phyloP scores from a whole-genome alignment of 2,888 invertebrate genomes.

The Achlya flavicornis region DNA sequence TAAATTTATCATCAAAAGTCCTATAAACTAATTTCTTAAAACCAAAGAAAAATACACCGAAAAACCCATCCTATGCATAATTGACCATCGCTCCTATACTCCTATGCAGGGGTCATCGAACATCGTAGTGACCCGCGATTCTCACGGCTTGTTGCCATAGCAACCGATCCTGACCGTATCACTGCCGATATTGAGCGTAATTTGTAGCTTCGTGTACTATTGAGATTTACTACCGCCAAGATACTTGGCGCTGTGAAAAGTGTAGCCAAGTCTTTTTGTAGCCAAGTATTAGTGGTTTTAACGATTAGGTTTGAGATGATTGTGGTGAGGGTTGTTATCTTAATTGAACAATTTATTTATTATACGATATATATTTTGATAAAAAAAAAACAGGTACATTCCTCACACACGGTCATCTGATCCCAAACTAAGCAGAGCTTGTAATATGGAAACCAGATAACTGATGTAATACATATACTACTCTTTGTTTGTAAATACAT shows the following conservation, averaged over 20 bases:
- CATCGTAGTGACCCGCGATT: slow-evolving; percentile 47
- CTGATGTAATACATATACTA: too few species aligned
- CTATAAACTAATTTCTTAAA: too few species aligned
- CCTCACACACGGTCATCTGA: too few species aligned
- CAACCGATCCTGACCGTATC: slow-evolving; percentile 65
- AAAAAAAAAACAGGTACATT: too few species aligned
- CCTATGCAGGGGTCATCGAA: slow-evolving; percentile 22
- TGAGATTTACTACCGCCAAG: slow-evolving; percentile 63
- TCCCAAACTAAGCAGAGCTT: too few species aligned
- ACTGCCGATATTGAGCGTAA: slow-evolving; percentile 71
- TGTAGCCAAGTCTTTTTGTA: slow-evolving; percentile 28
- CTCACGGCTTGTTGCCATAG: slow-evolving; percentile 68
- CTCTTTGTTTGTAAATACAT: too few species aligned
- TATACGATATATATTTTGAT: too few species aligned
- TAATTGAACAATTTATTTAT: not conserved
- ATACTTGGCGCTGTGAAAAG: slow-evolving; percentile 42
- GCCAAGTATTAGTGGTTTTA: slow-evolving; percentile 7
- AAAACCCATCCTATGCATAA: slow-evolving; percentile 13
- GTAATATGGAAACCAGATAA: too few species aligned
- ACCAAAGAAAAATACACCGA: too few species aligned
- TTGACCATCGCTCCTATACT: slow-evolving; percentile 20
- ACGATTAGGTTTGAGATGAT: not conserved
- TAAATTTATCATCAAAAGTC: too few species aligned
- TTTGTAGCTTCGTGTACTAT: slow-evolving; percentile 70
- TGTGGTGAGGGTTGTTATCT: not conserved